Base-by-base conservation (phyloP, 1,140 invertebrate species). In the Hycleus cichorii region DNA sequence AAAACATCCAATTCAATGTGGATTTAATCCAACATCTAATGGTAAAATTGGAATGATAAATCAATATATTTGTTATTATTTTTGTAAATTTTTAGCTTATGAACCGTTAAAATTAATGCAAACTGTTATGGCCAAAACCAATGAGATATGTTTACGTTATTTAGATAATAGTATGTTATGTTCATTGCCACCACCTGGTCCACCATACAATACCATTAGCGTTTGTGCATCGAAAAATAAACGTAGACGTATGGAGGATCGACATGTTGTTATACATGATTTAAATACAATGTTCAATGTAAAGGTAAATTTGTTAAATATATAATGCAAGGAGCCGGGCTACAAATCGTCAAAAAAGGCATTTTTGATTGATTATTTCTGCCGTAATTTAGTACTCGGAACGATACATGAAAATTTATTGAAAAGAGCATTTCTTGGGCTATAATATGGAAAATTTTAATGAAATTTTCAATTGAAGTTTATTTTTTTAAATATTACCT, bases 231-330 rank as follows among this genome's bases (percentile, higher is more conserved):
- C 86, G 39, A 91, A 86, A 75, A 94, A 95, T 75, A 79, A 76
- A 27, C 77, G 91, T 51, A 78, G 90, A 59, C 84, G 81, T 67
- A 93, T 95, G 90, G 93, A 95, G 78, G 92, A 95, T 71, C 75
- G 86, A 50, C 88, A 91, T 69, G 81, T 91, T 8, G 79, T 91
- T 52, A 78, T 94, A 39, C 81, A 85, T 49, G 83, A 88, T 68
- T 76, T 88, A 60, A 83, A 87, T 68, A 78, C 80, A 42, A 76
- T 86, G 59, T 88, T 87, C 73, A 82, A 80, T 69, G 80, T 86
- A 58, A 74, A 82, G 73, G 82, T 84, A 70, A 67, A 49, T 63
- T 12, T 12, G 27, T 39, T 24, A 27, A 46, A 45, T 3, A 27
- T 10, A n/a, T 26, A 38, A 12, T 32, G 0, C 2, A 18, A 18